Conservation (phyloP, 2,113 vertebrate genomes). For the Meriones unguiculatus region DNA sequence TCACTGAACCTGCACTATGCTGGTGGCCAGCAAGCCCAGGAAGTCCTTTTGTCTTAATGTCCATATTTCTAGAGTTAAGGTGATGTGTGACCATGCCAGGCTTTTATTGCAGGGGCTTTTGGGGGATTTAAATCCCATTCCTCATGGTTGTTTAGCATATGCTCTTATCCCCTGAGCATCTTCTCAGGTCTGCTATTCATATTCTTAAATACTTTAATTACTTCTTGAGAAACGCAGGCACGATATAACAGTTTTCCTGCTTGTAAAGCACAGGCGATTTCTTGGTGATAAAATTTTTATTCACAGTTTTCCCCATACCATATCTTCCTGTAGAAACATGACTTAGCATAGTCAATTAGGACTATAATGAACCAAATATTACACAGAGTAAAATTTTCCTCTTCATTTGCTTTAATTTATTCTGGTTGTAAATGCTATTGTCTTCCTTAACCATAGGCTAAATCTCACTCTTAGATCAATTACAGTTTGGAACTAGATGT, state of each 20-base stretch:
- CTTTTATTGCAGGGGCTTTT: no score
- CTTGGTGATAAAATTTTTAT: slow-evolving; percentile 83
- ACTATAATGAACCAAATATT: slow-evolving; percentile 85
- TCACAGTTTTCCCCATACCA: slow-evolving; percentile 76
- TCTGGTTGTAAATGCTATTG: slow-evolving; percentile 84
- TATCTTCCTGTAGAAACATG: slow-evolving; percentile 82
- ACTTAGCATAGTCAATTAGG: slow-evolving; percentile 82
- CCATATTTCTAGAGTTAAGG: no score
- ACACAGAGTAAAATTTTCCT: slow-evolving; percentile 87
- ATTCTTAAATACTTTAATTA: slow-evolving; percentile 58
- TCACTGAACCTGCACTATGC: no score
- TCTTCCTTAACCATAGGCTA: slow-evolving; percentile 81
- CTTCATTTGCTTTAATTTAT: slow-evolving; percentile 89
- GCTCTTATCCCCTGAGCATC: background rate
- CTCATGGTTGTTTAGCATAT: background rate
- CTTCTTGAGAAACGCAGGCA: slow-evolving; percentile 39
- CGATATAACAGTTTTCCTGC: slow-evolving; percentile 68
- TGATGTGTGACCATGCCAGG: background rate
- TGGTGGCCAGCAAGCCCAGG: background rate
- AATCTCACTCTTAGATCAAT: slow-evolving; percentile 85
- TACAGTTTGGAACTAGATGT: slow-evolving; percentile 81
- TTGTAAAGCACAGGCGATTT: slow-evolving; percentile 70
- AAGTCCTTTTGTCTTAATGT: background rate
- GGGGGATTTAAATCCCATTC: background rate
- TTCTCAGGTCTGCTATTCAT: background rate